Base-by-base conservation (phyloP, 1,140 invertebrate genomes). In the Papilio xuthus region DNA sequence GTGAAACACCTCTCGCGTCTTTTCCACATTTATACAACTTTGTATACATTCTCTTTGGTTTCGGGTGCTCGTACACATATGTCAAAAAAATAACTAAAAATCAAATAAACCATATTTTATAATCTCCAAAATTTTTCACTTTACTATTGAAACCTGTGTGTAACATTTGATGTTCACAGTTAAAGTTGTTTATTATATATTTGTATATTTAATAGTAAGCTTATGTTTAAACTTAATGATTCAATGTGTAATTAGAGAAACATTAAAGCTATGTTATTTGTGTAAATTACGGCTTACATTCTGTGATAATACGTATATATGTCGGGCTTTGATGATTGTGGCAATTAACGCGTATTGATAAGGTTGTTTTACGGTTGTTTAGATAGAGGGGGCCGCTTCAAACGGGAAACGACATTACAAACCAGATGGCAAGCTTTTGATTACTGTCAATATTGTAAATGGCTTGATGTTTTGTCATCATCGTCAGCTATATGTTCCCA, bases 291-390 rank as follows among this genome's bases (percentile, higher is more conserved):
- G 12, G 13, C 60, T 67, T 67, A 67, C 26, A 18, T 63, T 28
- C 23, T 67, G 60, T 67, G 26, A 67, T 67, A 6, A 28, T 32
- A 28, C 26, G 26, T 32, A 63, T 3, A 26, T 26, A 26, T 60
- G 56, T 56, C 23, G 56, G 13, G 60, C 60, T 67, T 67, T 67
- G 60, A 67, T 67, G 60, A 0, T 67, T 67, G 60, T 28, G 26
- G 60, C 26, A 67, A 67, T 67, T 67, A 67, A 67, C 23, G 23
- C 56, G 26, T 28, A 18, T 67, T 67, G 60, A 67, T 67, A 67
- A 67, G 26, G 60, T 15, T 67, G 60, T 15, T 4, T 67, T 32
- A 67, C 26, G 6, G 20, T 63, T 63, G 60, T 67, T 67, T 67
- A 67, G 26, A 67, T 67, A 32, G n/a, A 23, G 26, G 26, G 60